Conservation (phyloP, 2,888 invertebrate genomes). For the Aphrophora alni region DNA sequence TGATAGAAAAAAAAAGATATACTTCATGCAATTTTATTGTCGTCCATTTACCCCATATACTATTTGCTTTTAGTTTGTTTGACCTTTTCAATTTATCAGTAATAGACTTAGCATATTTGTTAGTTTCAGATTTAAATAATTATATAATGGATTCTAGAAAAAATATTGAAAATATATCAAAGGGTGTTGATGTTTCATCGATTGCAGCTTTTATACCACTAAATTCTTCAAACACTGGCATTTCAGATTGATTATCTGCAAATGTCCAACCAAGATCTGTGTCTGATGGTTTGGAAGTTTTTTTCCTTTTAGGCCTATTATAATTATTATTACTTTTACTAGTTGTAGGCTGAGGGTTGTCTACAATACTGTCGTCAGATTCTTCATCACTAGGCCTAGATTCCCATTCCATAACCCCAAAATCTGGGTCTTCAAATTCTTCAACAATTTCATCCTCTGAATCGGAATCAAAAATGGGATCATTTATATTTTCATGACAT, state of each 20-base stretch:
- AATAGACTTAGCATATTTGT: slow-evolving; percentile 9
- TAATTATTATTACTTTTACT: not conserved
- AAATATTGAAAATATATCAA: slow-evolving; percentile 6
- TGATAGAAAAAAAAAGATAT: slow-evolving; percentile 24
- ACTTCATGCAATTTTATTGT: slow-evolving; percentile 8
- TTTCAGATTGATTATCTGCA: not conserved
- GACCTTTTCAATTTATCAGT: not conserved
- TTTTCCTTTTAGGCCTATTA: not conserved
- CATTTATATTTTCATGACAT: not conserved
- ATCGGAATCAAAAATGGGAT: not conserved
- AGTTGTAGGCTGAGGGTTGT: not conserved
- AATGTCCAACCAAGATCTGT: not conserved
- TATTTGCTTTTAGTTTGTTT: slow-evolving; percentile 6
- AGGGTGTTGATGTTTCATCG: not conserved
- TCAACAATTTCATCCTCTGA: not conserved
- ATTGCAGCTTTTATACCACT: not conserved
- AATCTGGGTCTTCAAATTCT: not conserved
- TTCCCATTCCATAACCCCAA: not conserved
- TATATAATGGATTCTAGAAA: not conserved
- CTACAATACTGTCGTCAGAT: not conserved
- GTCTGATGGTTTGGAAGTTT: not conserved
- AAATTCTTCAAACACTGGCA: not conserved
- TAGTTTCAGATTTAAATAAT: not conserved
- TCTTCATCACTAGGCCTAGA: not conserved
- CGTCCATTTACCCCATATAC: slow-evolving; percentile 13